These are phyloP conservation scores for human (Homo sapiens) DNA, from an alignment of 2,113 vertebrate species.

Conservation along the genomic window GRCh38 chr4:37630501-37631000, in stretches of 20 bases:
- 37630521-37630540: too few relatives aligned
- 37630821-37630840: not conserved
- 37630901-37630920: not conserved
- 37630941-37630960: not conserved
- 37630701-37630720: not conserved
- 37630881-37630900: not conserved
- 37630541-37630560: too few relatives aligned
- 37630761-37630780: not conserved
- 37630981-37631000: not conserved
- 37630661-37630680: too few relatives aligned
- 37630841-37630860: not conserved
- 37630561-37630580: too few relatives aligned
- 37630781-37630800: not conserved
- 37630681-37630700: not conserved
- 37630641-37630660: too few relatives aligned
- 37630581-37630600: too few relatives aligned
- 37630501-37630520: too few relatives aligned
- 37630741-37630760: conserved; percentile 3
- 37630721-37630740: not conserved
- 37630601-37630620: rapidly evolving
- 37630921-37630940: not conserved
- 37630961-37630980: not conserved
- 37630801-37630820: not conserved
- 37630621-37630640: too few relatives aligned
- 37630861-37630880: not conserved